Conservation (phyloP, 2,797 vertebrate genomes). For the Trachops cirrhosus region DNA sequence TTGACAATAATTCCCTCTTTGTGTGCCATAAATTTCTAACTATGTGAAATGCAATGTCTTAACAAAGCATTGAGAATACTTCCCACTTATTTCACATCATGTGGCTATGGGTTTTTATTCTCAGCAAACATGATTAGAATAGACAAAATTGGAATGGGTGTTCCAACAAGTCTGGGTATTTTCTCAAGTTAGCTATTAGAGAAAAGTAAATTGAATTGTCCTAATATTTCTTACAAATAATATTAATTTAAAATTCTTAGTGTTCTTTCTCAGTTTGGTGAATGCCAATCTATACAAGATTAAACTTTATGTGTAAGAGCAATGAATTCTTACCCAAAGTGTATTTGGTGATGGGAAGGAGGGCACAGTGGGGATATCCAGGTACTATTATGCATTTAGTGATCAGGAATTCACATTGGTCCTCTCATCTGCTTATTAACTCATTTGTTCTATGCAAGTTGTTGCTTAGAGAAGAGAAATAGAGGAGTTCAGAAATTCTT, state of each 20-base stretch:
- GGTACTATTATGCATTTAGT: neutral
- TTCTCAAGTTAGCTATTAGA: slow-evolving; percentile 50
- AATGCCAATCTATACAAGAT: neutral
- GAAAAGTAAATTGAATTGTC: slow-evolving; percentile 43
- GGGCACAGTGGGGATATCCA: neutral
- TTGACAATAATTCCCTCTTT: slow-evolving; percentile 17
- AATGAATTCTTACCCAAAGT: neutral
- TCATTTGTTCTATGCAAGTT: neutral
- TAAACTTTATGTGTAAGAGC: slow-evolving; percentile 12
- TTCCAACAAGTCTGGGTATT: neutral
- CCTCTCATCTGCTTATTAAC: neutral
- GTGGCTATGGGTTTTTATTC: slow-evolving; percentile 17
- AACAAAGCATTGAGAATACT: neutral
- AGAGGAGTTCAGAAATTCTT: neutral
- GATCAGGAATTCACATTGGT: neutral
- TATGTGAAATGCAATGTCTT: neutral
- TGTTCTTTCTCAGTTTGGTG: slow-evolving; percentile 26
- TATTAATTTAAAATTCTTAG: slow-evolving; percentile 50
- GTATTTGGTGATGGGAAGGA: neutral
- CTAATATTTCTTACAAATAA: slow-evolving; percentile 42
- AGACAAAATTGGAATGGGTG: slow-evolving; percentile 37
- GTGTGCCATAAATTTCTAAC: neutral
- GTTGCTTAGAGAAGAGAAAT: neutral
- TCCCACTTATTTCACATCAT: neutral
- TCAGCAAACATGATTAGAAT: slow-evolving; percentile 22